Percentiles rank a stretch among this genome's conserved stretches.
These are phyloP conservation scores for Pterois miles DNA, from an alignment of 2,797 vertebrate genomes.

Conservation along the genomic window DNA sequence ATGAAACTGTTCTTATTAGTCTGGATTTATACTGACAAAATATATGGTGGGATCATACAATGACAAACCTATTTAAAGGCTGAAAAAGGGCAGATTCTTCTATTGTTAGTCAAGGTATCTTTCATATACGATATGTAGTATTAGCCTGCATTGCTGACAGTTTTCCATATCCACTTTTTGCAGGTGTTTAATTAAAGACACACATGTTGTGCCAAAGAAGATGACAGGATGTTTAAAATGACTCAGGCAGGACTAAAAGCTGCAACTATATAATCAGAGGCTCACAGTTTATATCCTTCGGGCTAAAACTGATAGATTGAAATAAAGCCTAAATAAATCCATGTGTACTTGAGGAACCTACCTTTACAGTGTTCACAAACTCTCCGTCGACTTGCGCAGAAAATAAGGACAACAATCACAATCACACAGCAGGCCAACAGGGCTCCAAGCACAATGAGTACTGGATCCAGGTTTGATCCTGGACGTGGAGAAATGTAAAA, in stretches of 20 bases:
- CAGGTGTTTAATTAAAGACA: not conserved
- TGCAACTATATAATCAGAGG: not conserved
- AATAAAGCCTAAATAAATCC: not conserved
- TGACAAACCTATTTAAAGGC: not conserved
- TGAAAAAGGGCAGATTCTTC: not conserved
- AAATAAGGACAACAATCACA: not conserved
- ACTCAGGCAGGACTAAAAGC: not conserved
- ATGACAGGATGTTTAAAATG: not conserved
- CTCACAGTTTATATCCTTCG: not conserved
- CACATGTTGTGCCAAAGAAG: not conserved
- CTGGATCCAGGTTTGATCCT: not conserved
- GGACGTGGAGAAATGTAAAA: not conserved
- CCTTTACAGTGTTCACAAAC: not conserved
- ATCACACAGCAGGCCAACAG: conserved; percentile 17
- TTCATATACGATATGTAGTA: not conserved
- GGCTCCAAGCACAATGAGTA: conserved; percentile 16
- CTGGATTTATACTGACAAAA: not conserved
- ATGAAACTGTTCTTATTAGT: not conserved
- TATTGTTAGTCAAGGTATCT: fast-evolving
- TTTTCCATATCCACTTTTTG: not conserved
- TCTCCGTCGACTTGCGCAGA: not conserved
- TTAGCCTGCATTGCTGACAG: not conserved
- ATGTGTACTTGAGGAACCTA: not conserved
- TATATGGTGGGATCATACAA: not conserved
- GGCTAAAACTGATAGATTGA: not conserved